Conservation (phyloP, 1,140 invertebrate genomes). For the Cotesia vestalis region DNA sequence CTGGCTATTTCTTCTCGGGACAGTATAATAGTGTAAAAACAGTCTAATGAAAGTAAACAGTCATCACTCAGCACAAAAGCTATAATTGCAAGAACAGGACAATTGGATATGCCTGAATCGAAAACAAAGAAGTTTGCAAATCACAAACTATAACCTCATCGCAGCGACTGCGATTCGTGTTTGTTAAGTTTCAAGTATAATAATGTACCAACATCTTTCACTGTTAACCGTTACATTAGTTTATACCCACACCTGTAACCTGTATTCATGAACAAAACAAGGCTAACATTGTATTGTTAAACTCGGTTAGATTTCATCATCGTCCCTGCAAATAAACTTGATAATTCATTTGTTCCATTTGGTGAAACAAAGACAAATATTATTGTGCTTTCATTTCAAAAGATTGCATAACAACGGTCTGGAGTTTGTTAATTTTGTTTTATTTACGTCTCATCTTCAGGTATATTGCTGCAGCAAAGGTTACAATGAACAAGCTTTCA, state of each 20-base stretch:
- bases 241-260: neutral
- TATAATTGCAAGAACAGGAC: neutral
- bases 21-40: no score
- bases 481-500: no score
- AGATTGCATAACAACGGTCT: no score
- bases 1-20: no score
- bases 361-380: slow-evolving; percentile 2
- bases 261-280: slow-evolving; percentile 4
- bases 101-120: neutral
- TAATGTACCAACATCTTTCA: slow-evolving; percentile 2
- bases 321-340: neutral
- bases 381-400: neutral
- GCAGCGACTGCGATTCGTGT: neutral
- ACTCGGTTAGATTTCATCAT: slow-evolving; percentile 4
- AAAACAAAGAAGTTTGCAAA: slow-evolving; percentile 17
- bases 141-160: neutral
- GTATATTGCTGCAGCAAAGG: no score
- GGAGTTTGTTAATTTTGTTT: no score
- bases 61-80: neutral
- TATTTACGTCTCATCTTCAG: no score
- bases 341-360: slow-evolving; percentile 15
- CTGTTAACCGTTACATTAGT: neutral
- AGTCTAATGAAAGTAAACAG: neutral
- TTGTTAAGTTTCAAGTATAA: no score
- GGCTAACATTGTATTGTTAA: neutral